Conservation (phyloP, 2,888 invertebrate species). For the Endomychus coccineus region DNA sequence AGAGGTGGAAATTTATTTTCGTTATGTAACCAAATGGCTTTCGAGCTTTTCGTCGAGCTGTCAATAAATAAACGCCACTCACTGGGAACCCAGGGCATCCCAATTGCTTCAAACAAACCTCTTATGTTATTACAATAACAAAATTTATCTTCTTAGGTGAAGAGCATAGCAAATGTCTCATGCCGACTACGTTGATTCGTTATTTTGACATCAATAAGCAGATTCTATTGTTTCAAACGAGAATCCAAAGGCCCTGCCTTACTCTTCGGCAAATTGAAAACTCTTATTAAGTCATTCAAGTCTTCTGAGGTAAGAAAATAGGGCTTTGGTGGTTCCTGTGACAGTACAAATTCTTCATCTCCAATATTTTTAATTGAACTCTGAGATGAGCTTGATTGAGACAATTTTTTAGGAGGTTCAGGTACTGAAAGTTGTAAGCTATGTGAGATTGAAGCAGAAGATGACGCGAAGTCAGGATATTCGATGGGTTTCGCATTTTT, state of each 20-base stretch:
- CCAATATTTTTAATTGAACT: no score
- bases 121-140: slow-evolving; percentile 22
- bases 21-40: slow-evolving; percentile 21
- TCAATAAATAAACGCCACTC: slow-evolving; percentile 24
- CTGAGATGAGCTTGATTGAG: slow-evolving; percentile 10
- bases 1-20: slow-evolving; percentile 28
- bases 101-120: slow-evolving; percentile 21
- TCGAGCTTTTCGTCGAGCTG: slow-evolving; percentile 16
- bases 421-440: slow-evolving; percentile 7
- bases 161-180: slow-evolving; percentile 17
- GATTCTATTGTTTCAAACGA: slow-evolving; percentile 20
- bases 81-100: slow-evolving; percentile 15
- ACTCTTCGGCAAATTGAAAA: slow-evolving; percentile 21
- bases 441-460: slow-evolving; percentile 10
- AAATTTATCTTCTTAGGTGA: slow-evolving; percentile 21
- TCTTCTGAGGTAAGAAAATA: slow-evolving; percentile 20
- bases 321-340: no score
- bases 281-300: slow-evolving; percentile 22
- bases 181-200: slow-evolving; percentile 15
- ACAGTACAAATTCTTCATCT: no score
- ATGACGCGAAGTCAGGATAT: slow-evolving; percentile 15
- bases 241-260: slow-evolving; percentile 22
- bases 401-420: slow-evolving; percentile 10
- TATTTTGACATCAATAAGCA: slow-evolving; percentile 15
- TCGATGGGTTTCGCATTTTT: slow-evolving; percentile 16